Evolutionary conservation across 2,113 vertebrate genomes (phyloP).

Genomic region (Trematomus loennbergii): DNA sequence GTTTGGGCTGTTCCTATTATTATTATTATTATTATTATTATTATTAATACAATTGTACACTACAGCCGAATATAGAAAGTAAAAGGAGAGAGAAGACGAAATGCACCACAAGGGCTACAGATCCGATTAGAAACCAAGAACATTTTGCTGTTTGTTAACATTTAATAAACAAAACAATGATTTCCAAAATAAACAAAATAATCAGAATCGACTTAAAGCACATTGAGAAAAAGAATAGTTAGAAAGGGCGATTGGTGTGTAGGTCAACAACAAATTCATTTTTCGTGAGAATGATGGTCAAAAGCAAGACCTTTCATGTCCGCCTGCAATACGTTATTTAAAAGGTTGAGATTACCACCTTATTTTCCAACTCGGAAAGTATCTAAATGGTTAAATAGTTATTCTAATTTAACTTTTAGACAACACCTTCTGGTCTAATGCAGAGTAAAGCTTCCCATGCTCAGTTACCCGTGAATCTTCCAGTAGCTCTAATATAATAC

Average conservation of each 20-base stretch:
- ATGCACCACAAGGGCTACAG: no score
- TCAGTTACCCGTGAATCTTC: constrained; percentile 14
- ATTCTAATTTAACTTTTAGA: background rate
- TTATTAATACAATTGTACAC: no score
- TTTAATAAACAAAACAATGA: background rate
- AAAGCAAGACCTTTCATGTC: background rate
- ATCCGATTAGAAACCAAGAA: no score
- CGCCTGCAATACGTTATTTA: background rate
- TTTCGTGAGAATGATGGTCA: no score
- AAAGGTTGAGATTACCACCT: background rate
- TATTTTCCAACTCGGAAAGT: background rate
- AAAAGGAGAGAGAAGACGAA: no score
- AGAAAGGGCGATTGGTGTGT: no score
- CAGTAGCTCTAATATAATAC: background rate
- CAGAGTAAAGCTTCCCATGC: constrained; percentile 2
- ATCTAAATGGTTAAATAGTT: background rate
- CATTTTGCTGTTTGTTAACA: background rate
- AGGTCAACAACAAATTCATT: no score
- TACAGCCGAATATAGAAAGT: no score
- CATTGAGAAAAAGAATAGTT: no score
- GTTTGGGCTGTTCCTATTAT: no score
- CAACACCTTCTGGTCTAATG: background rate
- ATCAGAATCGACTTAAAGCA: no score
- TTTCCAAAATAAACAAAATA: background rate
- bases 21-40: no score